A percentile compares a stretch with the other conserved stretches of the same genome.
phyloP scores from a whole-genome alignment of 2,888 invertebrate genomes.

The Hybos culiciformis region DNA sequence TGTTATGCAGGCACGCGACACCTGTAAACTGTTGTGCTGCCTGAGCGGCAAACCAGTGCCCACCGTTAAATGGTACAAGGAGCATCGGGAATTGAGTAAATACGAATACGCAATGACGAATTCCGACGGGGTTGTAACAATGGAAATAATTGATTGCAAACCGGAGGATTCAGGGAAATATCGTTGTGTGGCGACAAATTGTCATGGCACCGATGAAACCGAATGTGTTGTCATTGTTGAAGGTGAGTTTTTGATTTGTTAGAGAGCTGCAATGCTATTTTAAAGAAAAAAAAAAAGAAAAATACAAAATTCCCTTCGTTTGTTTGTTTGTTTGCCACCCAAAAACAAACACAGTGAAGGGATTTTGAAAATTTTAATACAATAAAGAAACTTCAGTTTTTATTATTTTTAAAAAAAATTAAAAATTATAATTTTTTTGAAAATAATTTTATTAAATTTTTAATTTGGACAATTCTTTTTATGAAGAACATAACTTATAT shows the following conservation, averaged over 20 bases:
- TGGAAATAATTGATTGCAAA: conserved; percentile 91
- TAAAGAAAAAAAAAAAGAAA: too few species aligned
- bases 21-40: conserved; percentile 95
- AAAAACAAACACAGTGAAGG: not conserved
- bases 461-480: too few species aligned
- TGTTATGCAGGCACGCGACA: conserved; percentile 91
- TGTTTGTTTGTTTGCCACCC: too few species aligned
- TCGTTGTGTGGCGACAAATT: conserved; percentile 83
- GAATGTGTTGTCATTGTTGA: conserved; percentile 91
- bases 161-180: conserved; percentile 95
- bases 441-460: too few species aligned
- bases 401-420: too few species aligned
- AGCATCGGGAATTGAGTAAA: conserved; percentile 78
- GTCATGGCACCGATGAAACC: conserved; percentile 90
- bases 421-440: too few species aligned
- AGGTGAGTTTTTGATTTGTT: conserved; percentile 42
- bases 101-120: conserved; percentile 83
- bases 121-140: conserved; percentile 89
- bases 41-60: conserved; percentile 90
- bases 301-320: too few species aligned
- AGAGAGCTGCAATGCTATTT: not conserved
- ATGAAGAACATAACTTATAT: too few species aligned
- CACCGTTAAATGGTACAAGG: conserved; percentile 85
- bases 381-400: too few species aligned
- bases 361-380: not conserved